Evolutionary conservation across 2,113 vertebrate genomes (phyloP).

Genomic region (Mesocricetus auratus): DNA sequence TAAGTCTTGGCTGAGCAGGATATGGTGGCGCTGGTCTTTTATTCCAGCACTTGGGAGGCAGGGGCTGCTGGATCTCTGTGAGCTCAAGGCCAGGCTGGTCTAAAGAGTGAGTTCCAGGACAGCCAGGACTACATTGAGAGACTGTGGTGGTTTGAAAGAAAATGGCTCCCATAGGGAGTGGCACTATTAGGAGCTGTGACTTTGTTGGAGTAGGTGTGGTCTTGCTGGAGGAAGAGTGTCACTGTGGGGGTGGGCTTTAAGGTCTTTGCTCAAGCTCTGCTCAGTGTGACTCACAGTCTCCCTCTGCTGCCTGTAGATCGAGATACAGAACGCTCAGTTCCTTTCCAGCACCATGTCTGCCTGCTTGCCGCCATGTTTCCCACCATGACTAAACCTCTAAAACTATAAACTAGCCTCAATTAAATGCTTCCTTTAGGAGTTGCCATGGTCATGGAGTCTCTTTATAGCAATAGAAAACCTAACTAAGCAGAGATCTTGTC

Average conservation of each 20-base stretch:
- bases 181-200: not conserved
- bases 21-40: no score
- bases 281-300: not conserved
- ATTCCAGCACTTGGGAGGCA: not conserved
- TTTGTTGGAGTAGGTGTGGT: no score
- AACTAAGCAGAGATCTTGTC: not conserved
- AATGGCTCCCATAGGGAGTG: not conserved
- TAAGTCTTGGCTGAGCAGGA: not conserved
- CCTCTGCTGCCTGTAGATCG: not conserved
- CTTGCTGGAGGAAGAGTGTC: not conserved
- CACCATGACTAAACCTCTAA: not conserved
- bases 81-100: not conserved
- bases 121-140: not conserved
- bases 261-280: not conserved
- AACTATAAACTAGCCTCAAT: not conserved
- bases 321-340: not conserved
- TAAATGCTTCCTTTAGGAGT: no score
- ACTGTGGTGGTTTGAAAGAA: not conserved
- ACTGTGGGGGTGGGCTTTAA: not conserved
- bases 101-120: not conserved
- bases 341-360: not conserved
- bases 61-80: not conserved
- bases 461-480: not conserved
- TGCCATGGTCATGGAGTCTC: not conserved
- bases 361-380: not conserved